These are phyloP conservation scores for Capitulum mitella DNA, from an alignment of 2,888 invertebrate genomes.

Conservation along the genomic window DNA sequence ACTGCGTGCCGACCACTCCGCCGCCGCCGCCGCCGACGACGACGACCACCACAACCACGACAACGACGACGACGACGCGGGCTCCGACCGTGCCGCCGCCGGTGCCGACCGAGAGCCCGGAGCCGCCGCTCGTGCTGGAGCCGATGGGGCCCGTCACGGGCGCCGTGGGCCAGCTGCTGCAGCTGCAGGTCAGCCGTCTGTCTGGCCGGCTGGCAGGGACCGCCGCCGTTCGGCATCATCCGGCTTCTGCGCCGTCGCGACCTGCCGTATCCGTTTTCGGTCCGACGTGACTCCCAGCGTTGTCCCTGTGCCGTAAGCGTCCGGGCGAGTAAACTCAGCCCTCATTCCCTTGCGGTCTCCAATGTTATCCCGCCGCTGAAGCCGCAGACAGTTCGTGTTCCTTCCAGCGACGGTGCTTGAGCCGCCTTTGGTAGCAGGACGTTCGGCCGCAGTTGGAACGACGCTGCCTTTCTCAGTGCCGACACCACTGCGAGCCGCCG, in stretches of 20 bases:
- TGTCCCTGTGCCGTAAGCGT: not conserved
- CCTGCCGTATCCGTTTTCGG: not conserved
- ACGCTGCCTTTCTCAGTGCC: too few relatives aligned
- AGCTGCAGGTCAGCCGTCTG: not conserved
- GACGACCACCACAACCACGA: not conserved
- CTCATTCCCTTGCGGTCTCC: too few relatives aligned
- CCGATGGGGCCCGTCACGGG: not conserved
- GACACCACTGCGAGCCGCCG: too few relatives aligned
- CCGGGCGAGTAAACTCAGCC: too few relatives aligned
- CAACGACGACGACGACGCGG: slow-evolving; percentile 20
- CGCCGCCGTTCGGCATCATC: too few relatives aligned
- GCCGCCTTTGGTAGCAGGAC: too few relatives aligned
- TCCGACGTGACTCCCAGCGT: not conserved
- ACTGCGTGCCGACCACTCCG: not conserved
- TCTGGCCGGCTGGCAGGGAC: too few relatives aligned
- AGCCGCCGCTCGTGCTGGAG: not conserved
- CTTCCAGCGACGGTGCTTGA: too few relatives aligned
- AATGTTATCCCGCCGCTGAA: too few relatives aligned
- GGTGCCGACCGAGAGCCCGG: not conserved
- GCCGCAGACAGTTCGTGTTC: too few relatives aligned
- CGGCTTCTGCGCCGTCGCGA: not conserved
- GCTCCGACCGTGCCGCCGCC: not conserved
- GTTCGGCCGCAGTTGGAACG: too few relatives aligned
- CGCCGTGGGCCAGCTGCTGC: not conserved
- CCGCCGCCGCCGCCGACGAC: not conserved